phyloP scores from a whole-genome alignment of 1,140 invertebrate genomes.

The Diploscapter pachys region DNA sequence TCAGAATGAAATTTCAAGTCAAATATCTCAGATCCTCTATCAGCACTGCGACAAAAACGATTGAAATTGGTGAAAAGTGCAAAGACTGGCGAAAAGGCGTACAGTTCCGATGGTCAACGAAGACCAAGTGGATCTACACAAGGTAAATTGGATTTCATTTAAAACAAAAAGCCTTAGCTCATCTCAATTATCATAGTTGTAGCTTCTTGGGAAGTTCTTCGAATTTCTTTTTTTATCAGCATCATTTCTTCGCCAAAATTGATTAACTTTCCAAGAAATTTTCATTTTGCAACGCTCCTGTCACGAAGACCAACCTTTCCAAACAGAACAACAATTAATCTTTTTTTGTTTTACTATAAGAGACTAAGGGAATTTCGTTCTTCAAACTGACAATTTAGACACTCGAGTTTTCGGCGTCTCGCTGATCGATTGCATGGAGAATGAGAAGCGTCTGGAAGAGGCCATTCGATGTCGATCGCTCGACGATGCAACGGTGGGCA shows the following conservation, averaged over 20 bases:
- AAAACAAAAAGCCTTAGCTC: no score
- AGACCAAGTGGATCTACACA: background rate
- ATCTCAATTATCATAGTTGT: no score
- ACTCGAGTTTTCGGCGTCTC: conserved; percentile 29
- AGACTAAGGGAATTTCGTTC: no score
- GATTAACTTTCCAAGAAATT: no score
- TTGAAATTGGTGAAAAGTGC: background rate
- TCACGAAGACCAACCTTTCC: no score
- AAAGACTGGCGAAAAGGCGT: conserved; percentile 23
- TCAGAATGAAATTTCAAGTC: background rate
- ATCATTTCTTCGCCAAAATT: no score
- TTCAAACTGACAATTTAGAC: background rate
- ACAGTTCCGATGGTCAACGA: conserved; percentile 13
- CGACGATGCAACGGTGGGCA: conserved; percentile 21
- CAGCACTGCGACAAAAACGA: conserved; percentile 29
- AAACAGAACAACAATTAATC: no score
- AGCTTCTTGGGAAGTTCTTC: no score
- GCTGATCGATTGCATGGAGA: conserved; percentile 30
- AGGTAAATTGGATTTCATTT: no score
- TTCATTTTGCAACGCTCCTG: no score
- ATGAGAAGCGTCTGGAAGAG: conserved; percentile 21
- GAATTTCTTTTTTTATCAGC: no score
- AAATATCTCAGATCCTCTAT: conserved; percentile 6
- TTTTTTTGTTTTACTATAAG: no score
- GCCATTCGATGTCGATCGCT: conserved; percentile 26